Evolutionary conservation across 2,113 vertebrate genomes (phyloP).

Genomic region (Lonchura striata): DNA sequence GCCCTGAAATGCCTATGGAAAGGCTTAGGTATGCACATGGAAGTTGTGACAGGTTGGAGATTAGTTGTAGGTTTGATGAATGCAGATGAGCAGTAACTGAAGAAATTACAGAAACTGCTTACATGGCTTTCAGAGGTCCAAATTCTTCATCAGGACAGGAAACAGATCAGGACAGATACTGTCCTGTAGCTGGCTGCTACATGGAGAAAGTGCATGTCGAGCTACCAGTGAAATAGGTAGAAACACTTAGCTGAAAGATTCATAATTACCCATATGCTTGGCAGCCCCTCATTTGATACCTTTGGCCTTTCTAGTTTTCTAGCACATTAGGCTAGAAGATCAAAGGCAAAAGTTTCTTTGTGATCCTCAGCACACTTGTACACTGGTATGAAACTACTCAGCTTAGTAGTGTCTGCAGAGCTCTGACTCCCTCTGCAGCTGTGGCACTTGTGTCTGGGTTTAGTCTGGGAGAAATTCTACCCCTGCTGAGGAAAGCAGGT

Average conservation of each 20-base stretch:
- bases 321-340: neutral
- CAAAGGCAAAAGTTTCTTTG: neutral
- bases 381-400: neutral
- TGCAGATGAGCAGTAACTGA: neutral
- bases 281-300: neutral
- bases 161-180: neutral
- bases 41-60: neutral
- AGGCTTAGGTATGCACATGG: neutral
- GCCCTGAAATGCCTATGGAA: neutral
- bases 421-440: neutral
- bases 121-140: neutral
- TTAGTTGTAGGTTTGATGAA: neutral
- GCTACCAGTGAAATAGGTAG: neutral
- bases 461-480: neutral
- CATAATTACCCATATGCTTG: neutral
- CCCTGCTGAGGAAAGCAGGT: neutral
- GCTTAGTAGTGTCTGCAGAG: neutral
- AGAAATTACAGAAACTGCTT: neutral
- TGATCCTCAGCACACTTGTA: neutral
- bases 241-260: neutral
- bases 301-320: neutral
- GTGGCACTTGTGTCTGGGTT: neutral
- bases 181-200: neutral
- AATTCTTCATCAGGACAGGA: neutral
- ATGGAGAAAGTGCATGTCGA: neutral